Base-by-base conservation (phyloP, 2,888 invertebrate species). In the Drosophila anomalata region DNA sequence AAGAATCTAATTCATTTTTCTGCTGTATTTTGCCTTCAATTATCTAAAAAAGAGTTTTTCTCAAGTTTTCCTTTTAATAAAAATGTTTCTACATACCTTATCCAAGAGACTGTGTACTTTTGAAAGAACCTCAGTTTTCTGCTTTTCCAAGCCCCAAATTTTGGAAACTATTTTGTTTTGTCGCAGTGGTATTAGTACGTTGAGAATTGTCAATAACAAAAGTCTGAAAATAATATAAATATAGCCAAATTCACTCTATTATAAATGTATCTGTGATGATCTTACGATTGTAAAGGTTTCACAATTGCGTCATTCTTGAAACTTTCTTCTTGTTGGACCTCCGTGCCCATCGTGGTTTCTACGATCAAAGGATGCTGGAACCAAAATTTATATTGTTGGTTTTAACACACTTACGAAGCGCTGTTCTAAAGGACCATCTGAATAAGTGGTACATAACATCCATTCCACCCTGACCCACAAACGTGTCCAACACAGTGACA, bases 351-450 rank as follows among this genome's bases (percentile, higher is more conserved):
- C 0, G 63, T 69, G 8, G 69, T 62, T 61, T 62, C 69, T 69
- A 22, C 36, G 41, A 2, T 0, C 22, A 9, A 5, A 31, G 12
- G 12, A 6, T 39, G 8, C 11, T 31, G 7, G 0, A 9, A 24
- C n/a, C 11, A 1, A 47, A 12, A 41, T 11, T 41, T 36, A 4
- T 14, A 11, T 5, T 14, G 1, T 7, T 36, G 36, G n/a, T n/a
- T n/a, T 4, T 31, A 17, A 20, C 0, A 0, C 6, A 74, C 84
- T 79, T 74, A 89, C 89, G 75, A 46, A 76, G 71, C 9, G 87
- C 78, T 20, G 80, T 66, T 79, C 20, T 87, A 36, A 31, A 87
- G 75, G 53, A 78, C 83, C 36, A 82, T 59, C 59, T 81, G 17
- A n/a, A 73, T 47, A 14, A 51, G 41, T 29, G 73, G 63, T 1